Conservation (phyloP, 2,888 invertebrate genomes). For the Parasteatoda lunata region DNA sequence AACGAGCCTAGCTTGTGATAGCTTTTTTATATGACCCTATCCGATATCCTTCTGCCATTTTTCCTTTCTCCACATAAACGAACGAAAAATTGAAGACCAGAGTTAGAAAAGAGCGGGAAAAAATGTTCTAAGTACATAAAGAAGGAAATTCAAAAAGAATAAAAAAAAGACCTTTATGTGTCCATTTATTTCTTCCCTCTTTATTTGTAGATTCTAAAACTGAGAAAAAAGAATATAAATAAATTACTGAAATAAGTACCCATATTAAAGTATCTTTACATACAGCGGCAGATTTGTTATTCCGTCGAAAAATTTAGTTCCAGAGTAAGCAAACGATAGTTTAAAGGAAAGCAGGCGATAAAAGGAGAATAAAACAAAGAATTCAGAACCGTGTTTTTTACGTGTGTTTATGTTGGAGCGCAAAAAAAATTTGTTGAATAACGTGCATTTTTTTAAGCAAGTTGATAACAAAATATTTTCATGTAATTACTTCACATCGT, state of each 20-base stretch:
- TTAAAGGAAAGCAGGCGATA: constrained; percentile 2
- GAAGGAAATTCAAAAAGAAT: constrained; percentile 8
- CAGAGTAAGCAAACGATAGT: constrained; percentile 29
- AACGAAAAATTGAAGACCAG: constrained; percentile 41
- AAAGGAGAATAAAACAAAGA: too few relatives aligned
- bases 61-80: constrained; percentile 23
- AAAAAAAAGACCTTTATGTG: background rate
- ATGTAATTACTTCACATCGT: too few relatives aligned
- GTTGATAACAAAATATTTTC: too few relatives aligned
- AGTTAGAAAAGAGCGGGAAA: background rate
- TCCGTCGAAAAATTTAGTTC: constrained; percentile 43
- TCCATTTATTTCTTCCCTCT: constrained; percentile 50
- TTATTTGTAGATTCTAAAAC: constrained; percentile 16
- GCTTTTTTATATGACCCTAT: constrained; percentile 47
- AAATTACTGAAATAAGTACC: constrained; percentile 56
- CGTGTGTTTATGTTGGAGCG: background rate
- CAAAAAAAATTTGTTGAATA: too few relatives aligned
- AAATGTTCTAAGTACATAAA: constrained; percentile 3
- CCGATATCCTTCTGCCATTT: background rate
- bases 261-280: constrained; percentile 43
- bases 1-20: constrained; percentile 18
- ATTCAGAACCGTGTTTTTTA: too few relatives aligned
- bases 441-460: too few relatives aligned
- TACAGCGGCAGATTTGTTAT: constrained; percentile 37
- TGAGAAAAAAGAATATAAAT: constrained; percentile 42